These are phyloP conservation scores for Danio jaintianensis DNA, from an alignment of 2,797 vertebrate species.

Conservation along the genomic window DNA sequence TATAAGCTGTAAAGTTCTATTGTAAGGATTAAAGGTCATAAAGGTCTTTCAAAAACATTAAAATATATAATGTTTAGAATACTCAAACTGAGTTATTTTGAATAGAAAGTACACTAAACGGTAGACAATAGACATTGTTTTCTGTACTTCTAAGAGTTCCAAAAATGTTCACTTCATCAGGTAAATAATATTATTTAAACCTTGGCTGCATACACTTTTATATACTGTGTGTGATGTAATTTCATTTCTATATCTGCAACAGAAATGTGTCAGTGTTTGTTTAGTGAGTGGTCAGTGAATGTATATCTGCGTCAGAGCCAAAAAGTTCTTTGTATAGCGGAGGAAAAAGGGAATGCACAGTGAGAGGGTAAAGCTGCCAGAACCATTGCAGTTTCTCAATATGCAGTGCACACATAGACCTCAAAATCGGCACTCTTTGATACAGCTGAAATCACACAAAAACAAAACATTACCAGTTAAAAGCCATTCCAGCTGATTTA, in stretches of 20 bases:
- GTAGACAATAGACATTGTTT: constrained; percentile 35
- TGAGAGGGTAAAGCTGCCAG: constrained; percentile 78
- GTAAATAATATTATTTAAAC: constrained; percentile 46
- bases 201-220: constrained; percentile 32
- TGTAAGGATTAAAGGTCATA: neutral
- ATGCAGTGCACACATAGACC: constrained; percentile 78
- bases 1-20: too few species aligned
- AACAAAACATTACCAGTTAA: neutral
- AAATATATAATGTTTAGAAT: neutral
- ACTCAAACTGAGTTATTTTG: neutral
- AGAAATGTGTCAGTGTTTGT: constrained; percentile 10
- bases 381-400: constrained; percentile 83
- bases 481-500: neutral
- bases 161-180: constrained; percentile 73
- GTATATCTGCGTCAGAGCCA: constrained; percentile 79
- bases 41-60: constrained; percentile 3
- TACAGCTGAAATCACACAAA: constrained; percentile 71
- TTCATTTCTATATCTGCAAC: neutral
- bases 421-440: constrained; percentile 79
- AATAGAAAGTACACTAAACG: constrained; percentile 56
- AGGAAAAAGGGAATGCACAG: constrained; percentile 81
- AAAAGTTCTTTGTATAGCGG: constrained; percentile 95
- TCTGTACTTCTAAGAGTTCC: constrained; percentile 63
- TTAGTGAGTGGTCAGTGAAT: constrained; percentile 70
- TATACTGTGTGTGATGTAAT: neutral